Evolutionary conservation across 2,113 vertebrate genomes (phyloP), one percentile per base, ranked within the genome.

Genomic region (Clarias magur): DNA sequence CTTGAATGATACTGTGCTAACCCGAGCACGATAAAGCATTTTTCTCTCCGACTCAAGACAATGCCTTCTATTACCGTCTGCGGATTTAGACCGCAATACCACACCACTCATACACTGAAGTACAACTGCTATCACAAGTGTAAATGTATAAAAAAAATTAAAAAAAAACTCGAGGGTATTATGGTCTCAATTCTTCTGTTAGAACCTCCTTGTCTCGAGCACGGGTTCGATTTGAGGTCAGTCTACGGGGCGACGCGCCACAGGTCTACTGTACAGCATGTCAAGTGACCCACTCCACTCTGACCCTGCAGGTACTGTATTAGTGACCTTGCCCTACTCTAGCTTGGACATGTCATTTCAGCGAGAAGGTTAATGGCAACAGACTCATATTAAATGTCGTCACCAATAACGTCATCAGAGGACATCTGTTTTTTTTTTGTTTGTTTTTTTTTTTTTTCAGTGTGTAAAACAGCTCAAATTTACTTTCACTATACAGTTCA

Each of bases 151-250:
- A 85, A 83, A 59, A 84, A 34, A 34, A 4, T 62, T 72, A 16
- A 87, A 85, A 83, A 59, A 84, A 34, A 34, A 4, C 60, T 72
- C 1, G 21, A 85, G 30, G 48, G 1, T 54, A 76, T 59, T 62
- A 59, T 70, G 42, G 12, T 56, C 48, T 65, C 59, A 60, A 72
- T 56, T 70, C 38, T 75, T 88, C 53, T 83, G 65, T 68, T 85
- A 27, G n/a, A 73, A 83, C 78, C 70, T 75, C 75, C 79, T 82
- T 83, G 54, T 82, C n/a, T 85, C 78, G 56, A 73, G 63, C 57
- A 63, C 63, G 42, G 60, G 80, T 88, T 88, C 80, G 84, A 25
- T 59, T 54, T 60, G 27, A 89, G 86, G 70, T 82, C 70, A 86
- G 56, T 72, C 53, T 82, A 62, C 80, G 34, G n/a, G 60, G 54